phyloP scores from a whole-genome alignment of 2,113 vertebrate species.

The Zapus hudsonius region DNA sequence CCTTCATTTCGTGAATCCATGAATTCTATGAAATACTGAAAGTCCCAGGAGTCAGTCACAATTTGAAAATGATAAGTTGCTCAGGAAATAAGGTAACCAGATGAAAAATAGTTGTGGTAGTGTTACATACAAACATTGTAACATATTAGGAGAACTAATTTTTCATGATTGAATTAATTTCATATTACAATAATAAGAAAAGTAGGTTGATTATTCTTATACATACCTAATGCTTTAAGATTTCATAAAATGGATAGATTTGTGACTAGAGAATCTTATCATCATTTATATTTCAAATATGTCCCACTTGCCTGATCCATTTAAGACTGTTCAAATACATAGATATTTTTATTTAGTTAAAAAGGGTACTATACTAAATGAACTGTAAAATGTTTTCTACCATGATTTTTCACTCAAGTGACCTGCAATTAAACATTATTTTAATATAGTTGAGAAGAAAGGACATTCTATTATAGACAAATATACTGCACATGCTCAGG shows the following conservation, averaged over 20 bases:
- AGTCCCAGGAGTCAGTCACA: background rate
- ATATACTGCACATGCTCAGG: background rate
- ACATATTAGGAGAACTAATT: background rate
- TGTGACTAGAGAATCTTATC: background rate
- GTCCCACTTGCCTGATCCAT: background rate
- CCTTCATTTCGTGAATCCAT: background rate
- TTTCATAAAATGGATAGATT: no score
- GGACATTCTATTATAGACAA: background rate
- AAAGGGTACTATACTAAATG: background rate
- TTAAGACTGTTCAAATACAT: background rate
- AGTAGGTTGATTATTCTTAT: background rate
- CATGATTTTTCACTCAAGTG: background rate
- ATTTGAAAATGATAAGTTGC: background rate
- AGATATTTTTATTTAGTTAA: background rate
- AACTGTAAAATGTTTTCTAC: no score
- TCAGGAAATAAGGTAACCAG: background rate
- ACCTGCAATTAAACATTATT: background rate
- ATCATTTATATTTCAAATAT: background rate
- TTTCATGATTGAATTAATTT: background rate
- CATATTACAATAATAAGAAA: background rate
- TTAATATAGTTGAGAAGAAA: background rate
- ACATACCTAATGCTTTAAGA: no score
- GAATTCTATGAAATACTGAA: background rate
- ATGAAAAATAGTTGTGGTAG: background rate
- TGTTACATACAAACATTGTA: background rate